phyloP scores from a whole-genome alignment of 1,140 invertebrate genomes.

The Nasonia longicornis region DNA sequence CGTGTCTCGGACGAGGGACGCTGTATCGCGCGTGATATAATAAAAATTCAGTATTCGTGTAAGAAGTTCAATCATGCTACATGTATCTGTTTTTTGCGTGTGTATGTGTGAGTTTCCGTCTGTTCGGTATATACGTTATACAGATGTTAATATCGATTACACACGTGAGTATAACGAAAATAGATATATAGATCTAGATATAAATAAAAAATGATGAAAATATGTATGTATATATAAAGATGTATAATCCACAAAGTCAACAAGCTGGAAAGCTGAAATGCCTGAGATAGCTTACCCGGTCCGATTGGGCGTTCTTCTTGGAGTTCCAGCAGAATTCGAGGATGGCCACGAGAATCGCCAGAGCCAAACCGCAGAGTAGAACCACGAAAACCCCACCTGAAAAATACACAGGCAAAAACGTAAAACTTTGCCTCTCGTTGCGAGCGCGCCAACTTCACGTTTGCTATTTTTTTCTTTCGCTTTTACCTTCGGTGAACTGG shows the following conservation, averaged over 20 bases:
- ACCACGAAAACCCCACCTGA: conserved; percentile 97
- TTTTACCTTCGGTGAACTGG: not conserved
- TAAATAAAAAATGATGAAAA: too few relatives aligned
- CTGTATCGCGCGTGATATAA: not conserved
- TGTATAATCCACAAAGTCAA: not conserved
- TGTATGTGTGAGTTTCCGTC: too few relatives aligned
- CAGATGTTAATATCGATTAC: too few relatives aligned
- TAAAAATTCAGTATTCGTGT: not conserved
- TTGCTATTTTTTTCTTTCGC: not conserved
- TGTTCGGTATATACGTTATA: too few relatives aligned
- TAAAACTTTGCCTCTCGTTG: conserved; percentile 10
- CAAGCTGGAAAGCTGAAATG: not conserved
- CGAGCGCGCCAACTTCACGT: not conserved
- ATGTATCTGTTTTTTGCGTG: not conserved
- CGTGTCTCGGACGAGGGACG: not conserved
- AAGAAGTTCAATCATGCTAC: conserved; percentile 25
- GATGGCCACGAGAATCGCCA: conserved; percentile 92
- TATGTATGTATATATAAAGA: not conserved
- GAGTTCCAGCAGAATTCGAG: conserved; percentile 97
- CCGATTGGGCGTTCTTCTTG: conserved; percentile 88
- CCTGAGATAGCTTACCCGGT: conserved; percentile 73
- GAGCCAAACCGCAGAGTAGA: conserved; percentile 88
- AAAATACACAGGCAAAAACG: conserved; percentile 44
- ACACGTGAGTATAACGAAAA: too few relatives aligned
- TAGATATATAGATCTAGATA: too few relatives aligned